Evolutionary conservation across 1,140 invertebrate genomes (phyloP).

Genomic region (Heliconius hermathena): DNA sequence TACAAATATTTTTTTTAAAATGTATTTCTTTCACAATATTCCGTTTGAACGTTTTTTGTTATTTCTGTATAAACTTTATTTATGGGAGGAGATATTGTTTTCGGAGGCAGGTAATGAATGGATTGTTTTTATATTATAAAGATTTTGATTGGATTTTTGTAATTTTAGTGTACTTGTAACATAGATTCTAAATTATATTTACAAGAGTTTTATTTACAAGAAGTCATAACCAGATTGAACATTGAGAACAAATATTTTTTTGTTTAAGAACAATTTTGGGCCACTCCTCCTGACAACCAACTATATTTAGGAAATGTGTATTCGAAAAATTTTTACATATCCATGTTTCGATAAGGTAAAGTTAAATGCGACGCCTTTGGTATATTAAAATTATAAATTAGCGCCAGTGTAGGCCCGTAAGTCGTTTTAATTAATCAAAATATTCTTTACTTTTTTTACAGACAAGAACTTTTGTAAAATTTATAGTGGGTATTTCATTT

Average conservation of each 20-base stretch:
- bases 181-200: conserved; percentile 40
- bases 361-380: conserved; percentile 20
- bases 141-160: neutral
- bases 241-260: neutral
- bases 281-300: neutral
- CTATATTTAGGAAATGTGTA: neutral
- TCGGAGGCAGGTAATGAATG: conserved; percentile 8
- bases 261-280: neutral
- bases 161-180: conserved; percentile 9
- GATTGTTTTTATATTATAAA: neutral
- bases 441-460: neutral
- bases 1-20: conserved; percentile 29
- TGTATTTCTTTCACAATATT: conserved; percentile 9
- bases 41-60: neutral
- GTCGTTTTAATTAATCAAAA: neutral
- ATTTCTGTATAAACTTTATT: neutral
- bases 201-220: conserved; percentile 41
- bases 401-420: conserved; percentile 8
- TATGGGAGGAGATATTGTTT: neutral
- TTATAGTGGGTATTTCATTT: no score
- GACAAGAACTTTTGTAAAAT: no score
- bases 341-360: neutral
- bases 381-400: conserved; percentile 7
- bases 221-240: conserved; percentile 4
- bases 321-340: neutral